A percentile compares a stretch with the other conserved stretches of the same genome.
Conservation (phyloP, 37 sponge, comb jelly and placozoan genomes). For the Oopsacas minuta region DNA sequence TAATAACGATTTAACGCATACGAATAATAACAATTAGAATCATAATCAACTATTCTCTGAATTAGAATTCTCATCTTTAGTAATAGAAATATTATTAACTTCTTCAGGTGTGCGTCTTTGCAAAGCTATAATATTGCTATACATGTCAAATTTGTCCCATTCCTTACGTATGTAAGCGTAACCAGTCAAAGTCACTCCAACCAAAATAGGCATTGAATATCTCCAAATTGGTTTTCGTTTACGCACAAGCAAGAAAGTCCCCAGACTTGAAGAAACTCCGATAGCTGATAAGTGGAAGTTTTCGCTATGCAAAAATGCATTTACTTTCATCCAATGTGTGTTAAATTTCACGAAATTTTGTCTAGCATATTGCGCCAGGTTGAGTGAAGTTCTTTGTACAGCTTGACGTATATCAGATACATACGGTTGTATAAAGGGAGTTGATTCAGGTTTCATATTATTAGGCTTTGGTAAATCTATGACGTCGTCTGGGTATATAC, state of each 20-base stretch:
- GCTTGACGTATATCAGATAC: not conserved
- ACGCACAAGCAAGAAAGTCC: not conserved
- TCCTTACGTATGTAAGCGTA: conserved; percentile 2
- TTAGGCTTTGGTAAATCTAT: not conserved
- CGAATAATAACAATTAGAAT: too few species aligned
- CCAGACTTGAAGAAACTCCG: not conserved
- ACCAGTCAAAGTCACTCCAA: not conserved
- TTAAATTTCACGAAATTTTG: not conserved
- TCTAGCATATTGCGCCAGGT: not conserved
- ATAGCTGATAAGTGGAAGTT: not conserved
- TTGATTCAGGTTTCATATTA: not conserved
- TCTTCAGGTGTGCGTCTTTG: not conserved
- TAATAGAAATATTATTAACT: not conserved
- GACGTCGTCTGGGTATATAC: not conserved
- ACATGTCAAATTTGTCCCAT: not conserved
- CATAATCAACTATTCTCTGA: not conserved
- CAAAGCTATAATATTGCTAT: not conserved
- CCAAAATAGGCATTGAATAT: conserved; percentile 1
- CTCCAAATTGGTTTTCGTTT: not conserved
- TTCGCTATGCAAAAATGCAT: not conserved
- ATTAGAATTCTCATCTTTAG: not conserved
- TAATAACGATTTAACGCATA: too few species aligned
- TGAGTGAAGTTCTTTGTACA: not conserved
- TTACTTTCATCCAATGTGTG: not conserved
- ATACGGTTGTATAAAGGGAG: not conserved